phyloP scores from a whole-genome alignment of 2,113 vertebrate species.

The Zosterops borbonicus region DNA sequence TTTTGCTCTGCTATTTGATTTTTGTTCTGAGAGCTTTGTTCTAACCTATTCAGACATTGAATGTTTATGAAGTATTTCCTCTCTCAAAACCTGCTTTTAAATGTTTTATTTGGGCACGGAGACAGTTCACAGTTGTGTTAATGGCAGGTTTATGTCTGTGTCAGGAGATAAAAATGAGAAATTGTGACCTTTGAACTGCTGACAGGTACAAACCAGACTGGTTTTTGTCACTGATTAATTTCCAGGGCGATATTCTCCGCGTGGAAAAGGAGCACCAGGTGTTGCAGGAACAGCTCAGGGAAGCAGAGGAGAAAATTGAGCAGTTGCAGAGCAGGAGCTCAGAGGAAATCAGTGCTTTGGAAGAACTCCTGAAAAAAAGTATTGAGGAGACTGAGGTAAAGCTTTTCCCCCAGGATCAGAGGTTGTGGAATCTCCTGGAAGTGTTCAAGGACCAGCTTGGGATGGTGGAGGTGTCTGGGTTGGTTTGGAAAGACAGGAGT shows the following conservation, averaged over 20 bases:
- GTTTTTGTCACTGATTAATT: neutral
- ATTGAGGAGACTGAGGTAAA: constrained; percentile 77
- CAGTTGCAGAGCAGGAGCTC: constrained; percentile 35
- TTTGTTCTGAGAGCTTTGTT: neutral
- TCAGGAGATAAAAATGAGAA: neutral
- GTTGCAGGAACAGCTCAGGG: constrained; percentile 72
- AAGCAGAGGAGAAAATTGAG: constrained; percentile 61
- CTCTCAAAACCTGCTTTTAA: neutral
- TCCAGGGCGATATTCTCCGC: constrained; percentile 83
- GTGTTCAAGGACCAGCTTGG: neutral
- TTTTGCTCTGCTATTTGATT: neutral
- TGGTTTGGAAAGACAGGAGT: neutral
- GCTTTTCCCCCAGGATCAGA: neutral
- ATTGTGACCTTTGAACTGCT: neutral
- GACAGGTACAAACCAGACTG: rapidly evolving
- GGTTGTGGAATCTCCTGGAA: neutral
- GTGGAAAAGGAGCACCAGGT: constrained; percentile 74
- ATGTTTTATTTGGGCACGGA: neutral
- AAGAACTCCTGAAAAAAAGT: constrained; percentile 71
- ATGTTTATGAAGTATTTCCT: neutral
- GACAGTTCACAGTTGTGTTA: neutral
- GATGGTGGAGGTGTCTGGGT: rapidly evolving
- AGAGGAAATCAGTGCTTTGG: constrained; percentile 49
- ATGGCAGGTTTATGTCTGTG: neutral
- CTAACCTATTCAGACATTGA: neutral